These are phyloP conservation scores for Dicyrtomina minuta DNA, from an alignment of 2,888 invertebrate genomes.

Conservation along the genomic window DNA sequence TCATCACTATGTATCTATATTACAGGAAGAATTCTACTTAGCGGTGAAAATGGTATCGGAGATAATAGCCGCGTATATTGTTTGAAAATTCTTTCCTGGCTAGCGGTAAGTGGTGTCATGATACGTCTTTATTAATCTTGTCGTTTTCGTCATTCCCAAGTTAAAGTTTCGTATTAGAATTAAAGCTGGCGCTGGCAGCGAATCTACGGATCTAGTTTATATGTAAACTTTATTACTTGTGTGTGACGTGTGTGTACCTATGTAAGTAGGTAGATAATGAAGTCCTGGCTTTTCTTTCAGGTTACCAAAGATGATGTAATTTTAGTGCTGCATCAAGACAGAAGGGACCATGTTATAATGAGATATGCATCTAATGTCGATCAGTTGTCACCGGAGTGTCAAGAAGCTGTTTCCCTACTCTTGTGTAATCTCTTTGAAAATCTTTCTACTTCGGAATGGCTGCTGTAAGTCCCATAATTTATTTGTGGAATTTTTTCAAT, in stretches of 20 bases:
- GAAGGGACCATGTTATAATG: conserved; percentile 83
- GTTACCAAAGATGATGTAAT: conserved; percentile 78
- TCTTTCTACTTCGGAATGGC: conserved; percentile 85
- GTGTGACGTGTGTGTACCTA: not conserved
- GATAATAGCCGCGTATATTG: conserved; percentile 66
- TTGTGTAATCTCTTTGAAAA: conserved; percentile 88
- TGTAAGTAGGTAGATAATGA: not conserved
- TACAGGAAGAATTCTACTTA: conserved; percentile 48
- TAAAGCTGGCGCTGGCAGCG: too few relatives aligned
- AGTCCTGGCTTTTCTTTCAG: too few relatives aligned
- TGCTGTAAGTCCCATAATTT: conserved; percentile 60
- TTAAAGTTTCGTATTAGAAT: not conserved
- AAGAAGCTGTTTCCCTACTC: conserved; percentile 76
- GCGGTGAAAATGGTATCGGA: conserved; percentile 51
- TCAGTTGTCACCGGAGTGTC: conserved; percentile 70
- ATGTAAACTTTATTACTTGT: too few relatives aligned
- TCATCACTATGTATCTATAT: not conserved
- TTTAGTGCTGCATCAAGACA: conserved; percentile 83
- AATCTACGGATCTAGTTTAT: too few relatives aligned
- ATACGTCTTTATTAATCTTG: too few relatives aligned
- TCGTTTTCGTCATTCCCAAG: too few relatives aligned
- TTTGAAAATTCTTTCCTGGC: conserved; percentile 72
- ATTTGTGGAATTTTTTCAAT: not conserved
- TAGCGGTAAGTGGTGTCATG: conserved; percentile 62
- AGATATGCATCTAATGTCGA: conserved; percentile 82